Evolutionary conservation across 2,797 vertebrate species (phyloP).

Genomic region (Danio albolineatus): DNA sequence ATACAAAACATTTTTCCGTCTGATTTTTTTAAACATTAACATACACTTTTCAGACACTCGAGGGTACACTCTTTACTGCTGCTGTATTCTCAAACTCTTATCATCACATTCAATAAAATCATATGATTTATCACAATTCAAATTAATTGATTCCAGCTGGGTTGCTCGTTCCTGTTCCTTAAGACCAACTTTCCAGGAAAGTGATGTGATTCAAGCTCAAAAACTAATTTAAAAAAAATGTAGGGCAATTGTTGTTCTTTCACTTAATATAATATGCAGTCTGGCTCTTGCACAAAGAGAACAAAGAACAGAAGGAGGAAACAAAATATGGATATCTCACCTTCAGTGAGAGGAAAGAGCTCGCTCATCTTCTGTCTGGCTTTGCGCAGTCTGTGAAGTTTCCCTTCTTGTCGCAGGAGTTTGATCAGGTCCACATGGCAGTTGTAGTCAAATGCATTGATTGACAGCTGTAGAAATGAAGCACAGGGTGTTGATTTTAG

Average conservation of each 20-base stretch:
- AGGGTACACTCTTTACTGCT: neutral
- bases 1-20: neutral
- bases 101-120: neutral
- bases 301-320: neutral
- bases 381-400: constrained; percentile 84
- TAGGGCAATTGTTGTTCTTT: neutral
- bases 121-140: neutral
- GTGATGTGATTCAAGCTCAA: neutral
- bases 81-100: neutral
- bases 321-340: constrained; percentile 69
- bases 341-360: constrained; percentile 96
- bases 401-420: constrained; percentile 91
- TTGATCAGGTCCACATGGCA: constrained; percentile 96
- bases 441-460: constrained; percentile 97
- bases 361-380: constrained; percentile 98
- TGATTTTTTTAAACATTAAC: neutral
- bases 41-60: neutral
- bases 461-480: constrained; percentile 83
- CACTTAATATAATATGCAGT: neutral
- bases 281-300: neutral
- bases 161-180: neutral
- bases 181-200: neutral
- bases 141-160: neutral
- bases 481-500: neutral
- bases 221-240: neutral